Base-by-base conservation (phyloP, 2,888 invertebrate genomes). In the Drosophila prolongata region DNA sequence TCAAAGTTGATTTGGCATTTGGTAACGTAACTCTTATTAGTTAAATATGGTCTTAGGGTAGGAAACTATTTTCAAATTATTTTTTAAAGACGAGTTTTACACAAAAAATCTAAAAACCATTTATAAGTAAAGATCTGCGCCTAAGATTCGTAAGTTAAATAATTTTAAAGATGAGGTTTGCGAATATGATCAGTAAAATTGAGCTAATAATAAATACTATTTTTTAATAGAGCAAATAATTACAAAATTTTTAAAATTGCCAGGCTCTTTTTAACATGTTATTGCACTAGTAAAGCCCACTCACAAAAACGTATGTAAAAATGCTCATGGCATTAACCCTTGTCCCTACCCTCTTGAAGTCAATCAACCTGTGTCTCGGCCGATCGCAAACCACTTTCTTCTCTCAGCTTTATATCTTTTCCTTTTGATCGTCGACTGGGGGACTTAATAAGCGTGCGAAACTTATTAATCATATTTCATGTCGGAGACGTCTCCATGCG, bases 401-500 rank as follows among this genome's bases (percentile, higher is more conserved):
- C 69, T 61, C 35, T 55, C 58, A 37, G 19, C 16, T 19, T 43
- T 49, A 40, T n/a, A 24, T 44, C 34, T 49, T 46, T 62, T n/a
- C 19, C 10, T 34, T 64, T 53, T 11, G 59, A 56, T 56, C 68
- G 37, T 30, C 10, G 43, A 34, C 58, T 56, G 66, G 68, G 73
- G 61, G 64, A 56, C 70, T 77, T 77, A 75, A 80, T 80, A 85
- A 85, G 77, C 88, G 86, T 81, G 88, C 86, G 82, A 87, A 85
- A 81, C 88, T 85, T 85, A 87, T 82, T 87, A 87, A 87, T 82
- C 82, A 82, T 85, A 75, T 79, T 79, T 70, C 69, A 72, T 65
- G 59, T 62, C 67, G 47, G 50, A 52, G 42, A 56, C 64, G 62
- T 65, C 61, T n/a, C 10, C 46, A 47, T 47, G 46, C 46, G 27